phyloP scores from a whole-genome alignment of 2,113 vertebrate species.

The Hyaena hyaena region DNA sequence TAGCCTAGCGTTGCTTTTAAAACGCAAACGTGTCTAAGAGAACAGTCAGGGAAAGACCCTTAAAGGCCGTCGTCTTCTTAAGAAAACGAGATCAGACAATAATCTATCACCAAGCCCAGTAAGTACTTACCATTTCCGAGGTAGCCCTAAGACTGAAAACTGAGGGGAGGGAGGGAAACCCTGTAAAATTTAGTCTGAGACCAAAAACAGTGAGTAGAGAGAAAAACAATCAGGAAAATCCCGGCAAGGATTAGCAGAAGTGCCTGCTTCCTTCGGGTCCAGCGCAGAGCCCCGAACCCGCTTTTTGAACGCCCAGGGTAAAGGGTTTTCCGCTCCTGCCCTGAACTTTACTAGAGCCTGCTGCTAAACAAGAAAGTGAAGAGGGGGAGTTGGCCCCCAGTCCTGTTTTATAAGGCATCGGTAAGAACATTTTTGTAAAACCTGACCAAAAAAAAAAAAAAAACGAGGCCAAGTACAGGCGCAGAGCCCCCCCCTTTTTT shows the following conservation, averaged over 20 bases:
- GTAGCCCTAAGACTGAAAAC: not conserved
- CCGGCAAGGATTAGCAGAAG: not conserved
- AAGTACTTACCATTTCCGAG: not conserved
- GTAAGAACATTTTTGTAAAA: not conserved
- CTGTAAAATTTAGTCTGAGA: not conserved
- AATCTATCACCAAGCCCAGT: not conserved
- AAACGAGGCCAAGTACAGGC: not conserved
- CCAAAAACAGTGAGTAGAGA: not conserved
- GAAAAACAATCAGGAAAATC: not conserved
- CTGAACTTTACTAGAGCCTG: not conserved
- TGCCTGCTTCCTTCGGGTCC: not conserved
- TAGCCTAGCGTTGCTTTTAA: not conserved
- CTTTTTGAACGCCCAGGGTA: not conserved
- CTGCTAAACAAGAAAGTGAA: not conserved
- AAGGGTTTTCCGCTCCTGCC: fast-evolving
- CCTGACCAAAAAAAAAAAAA: not conserved
- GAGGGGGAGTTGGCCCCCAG: not conserved
- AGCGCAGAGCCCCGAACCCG: not conserved
- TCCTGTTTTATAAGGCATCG: not conserved
- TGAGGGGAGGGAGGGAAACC: not conserved
- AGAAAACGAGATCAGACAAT: not conserved
- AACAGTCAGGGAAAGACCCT: not conserved
- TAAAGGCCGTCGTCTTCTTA: not conserved
- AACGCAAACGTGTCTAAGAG: not conserved
- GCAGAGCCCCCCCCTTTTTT: not conserved